phyloP scores from a whole-genome alignment of 2,113 vertebrate genomes.

The Recurvirostra avosetta region DNA sequence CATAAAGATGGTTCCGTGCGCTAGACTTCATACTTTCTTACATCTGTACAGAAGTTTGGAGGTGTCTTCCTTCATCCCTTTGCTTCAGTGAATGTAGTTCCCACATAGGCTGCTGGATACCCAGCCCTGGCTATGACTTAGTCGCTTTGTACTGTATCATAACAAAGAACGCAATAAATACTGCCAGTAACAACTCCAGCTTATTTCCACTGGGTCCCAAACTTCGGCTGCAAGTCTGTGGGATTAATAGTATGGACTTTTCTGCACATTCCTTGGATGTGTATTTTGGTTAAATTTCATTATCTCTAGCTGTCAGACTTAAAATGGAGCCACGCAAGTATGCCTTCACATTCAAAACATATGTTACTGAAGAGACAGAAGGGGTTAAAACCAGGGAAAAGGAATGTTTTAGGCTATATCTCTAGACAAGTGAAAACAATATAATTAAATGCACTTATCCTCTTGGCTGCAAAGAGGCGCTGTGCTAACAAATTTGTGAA shows the following conservation, averaged over 20 bases:
- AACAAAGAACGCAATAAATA: background rate
- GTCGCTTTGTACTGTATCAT: background rate
- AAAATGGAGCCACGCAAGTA: background rate
- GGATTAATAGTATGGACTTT: background rate
- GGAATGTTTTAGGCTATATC: background rate
- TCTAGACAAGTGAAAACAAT: background rate
- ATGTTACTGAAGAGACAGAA: background rate
- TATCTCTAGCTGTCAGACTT: background rate
- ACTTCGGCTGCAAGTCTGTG: background rate
- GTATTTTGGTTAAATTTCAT: background rate
- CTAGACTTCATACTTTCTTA: background rate
- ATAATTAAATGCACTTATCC: background rate
- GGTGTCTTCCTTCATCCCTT: background rate
- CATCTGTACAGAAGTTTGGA: background rate
- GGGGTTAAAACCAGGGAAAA: background rate
- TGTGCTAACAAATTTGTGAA: background rate
- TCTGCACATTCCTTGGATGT: accelerated
- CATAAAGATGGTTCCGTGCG: background rate
- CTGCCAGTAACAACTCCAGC: background rate
- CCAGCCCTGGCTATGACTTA: background rate
- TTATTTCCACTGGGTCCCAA: background rate
- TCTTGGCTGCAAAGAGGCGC: background rate
- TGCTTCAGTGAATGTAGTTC: accelerated
- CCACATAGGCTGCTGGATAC: background rate
- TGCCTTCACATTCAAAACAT: background rate